These are phyloP conservation scores for Halichondria panicea DNA, from an alignment of 37 sponge, comb jelly and placozoan species.

Conservation along the genomic window DNA sequence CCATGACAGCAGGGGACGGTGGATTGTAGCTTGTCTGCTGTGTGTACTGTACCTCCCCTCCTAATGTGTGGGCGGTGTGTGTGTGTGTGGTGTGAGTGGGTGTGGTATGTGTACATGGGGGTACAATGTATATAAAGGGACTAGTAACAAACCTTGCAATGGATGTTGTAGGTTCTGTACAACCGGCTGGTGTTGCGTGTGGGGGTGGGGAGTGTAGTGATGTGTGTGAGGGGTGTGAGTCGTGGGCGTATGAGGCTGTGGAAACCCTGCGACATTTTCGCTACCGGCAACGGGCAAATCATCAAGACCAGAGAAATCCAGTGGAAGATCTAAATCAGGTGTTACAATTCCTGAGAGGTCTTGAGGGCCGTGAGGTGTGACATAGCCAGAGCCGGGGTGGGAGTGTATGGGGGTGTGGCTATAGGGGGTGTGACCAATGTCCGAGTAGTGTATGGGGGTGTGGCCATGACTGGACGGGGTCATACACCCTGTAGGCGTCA, in stretches of 20 bases:
- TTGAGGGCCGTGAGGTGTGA: conserved; percentile 16
- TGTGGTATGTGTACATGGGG: conserved; percentile 19
- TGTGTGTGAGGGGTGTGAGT: conserved; percentile 21
- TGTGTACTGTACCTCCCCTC: conserved; percentile 20
- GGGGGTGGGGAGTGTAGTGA: conserved; percentile 37
- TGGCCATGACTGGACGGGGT: background rate
- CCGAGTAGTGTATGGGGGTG: background rate
- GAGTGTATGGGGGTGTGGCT: background rate
- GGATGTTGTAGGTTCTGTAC: too few species aligned
- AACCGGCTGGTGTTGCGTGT: conserved; percentile 26
- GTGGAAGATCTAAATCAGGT: conserved; percentile 51
- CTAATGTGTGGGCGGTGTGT: conserved; percentile 24
- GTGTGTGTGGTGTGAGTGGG: conserved; percentile 16
- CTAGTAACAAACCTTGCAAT: too few species aligned
- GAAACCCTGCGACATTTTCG: conserved; percentile 20
- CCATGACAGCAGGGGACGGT: conserved; percentile 75
- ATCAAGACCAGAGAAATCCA: conserved; percentile 53
- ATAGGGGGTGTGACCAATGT: background rate
- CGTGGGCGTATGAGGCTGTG: conserved; percentile 24
- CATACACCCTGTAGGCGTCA: too few species aligned
- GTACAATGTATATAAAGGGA: too few species aligned
- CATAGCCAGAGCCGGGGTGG: conserved; percentile 9
- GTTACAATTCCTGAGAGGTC: conserved; percentile 33
- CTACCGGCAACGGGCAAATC: conserved; percentile 36
- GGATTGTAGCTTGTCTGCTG: conserved; percentile 44